These are phyloP conservation scores for Limnephilus lunatus DNA, from an alignment of 2,888 invertebrate genomes.

Conservation along the genomic window DNA sequence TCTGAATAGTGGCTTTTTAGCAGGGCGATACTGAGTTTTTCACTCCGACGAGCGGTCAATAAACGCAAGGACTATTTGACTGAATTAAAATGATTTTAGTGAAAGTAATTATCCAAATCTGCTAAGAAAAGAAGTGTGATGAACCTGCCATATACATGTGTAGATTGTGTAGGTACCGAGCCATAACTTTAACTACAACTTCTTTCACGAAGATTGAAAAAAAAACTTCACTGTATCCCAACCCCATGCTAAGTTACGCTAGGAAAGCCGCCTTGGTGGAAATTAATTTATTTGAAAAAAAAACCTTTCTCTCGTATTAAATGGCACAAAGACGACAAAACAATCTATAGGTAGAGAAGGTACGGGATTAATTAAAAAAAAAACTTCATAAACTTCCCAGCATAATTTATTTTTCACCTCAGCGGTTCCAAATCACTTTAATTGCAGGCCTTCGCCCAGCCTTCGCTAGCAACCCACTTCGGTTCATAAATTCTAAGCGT, in stretches of 20 bases:
- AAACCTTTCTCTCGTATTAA: background rate
- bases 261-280: background rate
- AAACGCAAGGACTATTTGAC: background rate
- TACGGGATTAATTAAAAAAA: background rate
- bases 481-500: background rate
- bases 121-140: too few relatives aligned
- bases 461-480: background rate
- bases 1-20: too few relatives aligned
- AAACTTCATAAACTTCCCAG: background rate
- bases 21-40: too few relatives aligned
- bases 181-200: background rate
- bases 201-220: too few relatives aligned
- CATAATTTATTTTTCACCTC: background rate
- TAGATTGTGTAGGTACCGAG: background rate
- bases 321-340: background rate
- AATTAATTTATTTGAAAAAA: background rate
- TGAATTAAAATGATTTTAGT: background rate
- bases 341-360: background rate
- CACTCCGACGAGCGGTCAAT: too few relatives aligned
- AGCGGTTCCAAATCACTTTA: background rate
- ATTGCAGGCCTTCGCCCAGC: background rate
- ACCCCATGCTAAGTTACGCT: background rate
- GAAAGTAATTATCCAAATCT: too few relatives aligned
- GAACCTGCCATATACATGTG: too few relatives aligned
- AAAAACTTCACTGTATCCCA: background rate